Percentiles rank a stretch among this genome's conserved stretches.
Conservation (phyloP, 2,888 invertebrate genomes). For the Aleiodes testaceus region DNA sequence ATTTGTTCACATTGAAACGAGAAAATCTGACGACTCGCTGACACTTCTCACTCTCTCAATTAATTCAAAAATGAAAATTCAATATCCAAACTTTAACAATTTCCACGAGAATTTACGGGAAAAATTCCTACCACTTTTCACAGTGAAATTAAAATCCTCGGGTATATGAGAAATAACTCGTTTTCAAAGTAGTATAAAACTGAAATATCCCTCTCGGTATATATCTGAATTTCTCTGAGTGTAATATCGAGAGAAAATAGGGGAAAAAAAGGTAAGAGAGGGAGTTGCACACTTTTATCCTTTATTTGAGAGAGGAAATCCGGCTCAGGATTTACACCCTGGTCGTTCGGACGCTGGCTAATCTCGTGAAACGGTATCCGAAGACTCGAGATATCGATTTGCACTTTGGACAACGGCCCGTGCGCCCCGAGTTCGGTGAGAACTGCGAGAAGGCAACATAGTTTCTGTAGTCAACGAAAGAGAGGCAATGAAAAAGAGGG, state of each 20-base stretch:
- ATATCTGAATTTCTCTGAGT: conserved; percentile 9
- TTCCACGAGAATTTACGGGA: no score
- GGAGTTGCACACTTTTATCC: conserved; percentile 30
- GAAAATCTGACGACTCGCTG: no score
- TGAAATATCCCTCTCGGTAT: conserved; percentile 17
- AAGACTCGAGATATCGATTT: conserved; percentile 56
- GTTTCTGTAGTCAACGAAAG: neutral
- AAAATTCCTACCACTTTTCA: neutral
- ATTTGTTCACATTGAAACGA: neutral
- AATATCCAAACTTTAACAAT: no score
- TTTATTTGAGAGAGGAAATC: conserved; percentile 45
- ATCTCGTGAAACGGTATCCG: conserved; percentile 62
- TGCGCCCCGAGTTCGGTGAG: neutral
- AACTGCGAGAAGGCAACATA: conserved; percentile 1
- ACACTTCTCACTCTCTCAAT: no score
- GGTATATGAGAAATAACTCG: neutral
- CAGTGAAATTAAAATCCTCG: conserved; percentile 5
- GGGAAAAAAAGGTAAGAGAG: conserved; percentile 17
- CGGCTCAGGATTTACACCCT: conserved; percentile 59
- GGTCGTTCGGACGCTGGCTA: conserved; percentile 56
- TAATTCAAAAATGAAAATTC: no score
- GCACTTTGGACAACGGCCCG: conserved; percentile 53
- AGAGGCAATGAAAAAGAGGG: conserved; percentile 14
- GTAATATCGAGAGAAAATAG: conserved; percentile 17
- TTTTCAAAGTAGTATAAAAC: conserved; percentile 21